Evolutionary conservation across 2,888 invertebrate genomes (phyloP).

Genomic region (Calliscelio sp.): DNA sequence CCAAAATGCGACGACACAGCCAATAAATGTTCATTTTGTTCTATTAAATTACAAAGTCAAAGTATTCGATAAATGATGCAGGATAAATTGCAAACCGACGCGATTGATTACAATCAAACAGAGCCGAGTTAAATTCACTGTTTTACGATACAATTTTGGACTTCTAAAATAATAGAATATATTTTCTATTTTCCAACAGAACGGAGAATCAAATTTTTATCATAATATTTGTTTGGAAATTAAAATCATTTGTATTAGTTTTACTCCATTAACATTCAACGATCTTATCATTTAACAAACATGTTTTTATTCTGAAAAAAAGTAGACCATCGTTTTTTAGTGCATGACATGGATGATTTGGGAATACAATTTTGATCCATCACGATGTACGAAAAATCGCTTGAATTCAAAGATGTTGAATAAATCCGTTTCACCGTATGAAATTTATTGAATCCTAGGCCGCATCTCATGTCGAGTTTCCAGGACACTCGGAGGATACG

Average conservation of each 20-base stretch:
- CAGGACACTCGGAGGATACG: conserved; percentile 44
- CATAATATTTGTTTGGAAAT: too few relatives aligned
- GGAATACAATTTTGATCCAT: too few relatives aligned
- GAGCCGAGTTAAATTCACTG: conserved; percentile 7
- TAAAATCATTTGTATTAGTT: too few relatives aligned
- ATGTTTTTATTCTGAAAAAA: too few relatives aligned
- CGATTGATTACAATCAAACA: conserved; percentile 24
- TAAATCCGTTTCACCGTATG: conserved; percentile 54
- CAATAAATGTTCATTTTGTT: conserved; percentile 40
- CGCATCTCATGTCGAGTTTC: conserved; percentile 47
- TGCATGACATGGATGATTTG: too few relatives aligned
- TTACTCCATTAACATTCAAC: too few relatives aligned
- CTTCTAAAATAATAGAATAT: too few relatives aligned
- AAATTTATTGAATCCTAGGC: conserved; percentile 58
- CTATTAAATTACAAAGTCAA: conserved; percentile 32
- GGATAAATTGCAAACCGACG: conserved; percentile 19
- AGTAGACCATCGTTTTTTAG: too few relatives aligned
- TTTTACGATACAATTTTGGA: not conserved
- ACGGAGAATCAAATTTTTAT: too few relatives aligned
- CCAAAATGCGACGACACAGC: conserved; percentile 16
- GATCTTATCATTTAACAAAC: too few relatives aligned
- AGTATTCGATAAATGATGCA: conserved; percentile 28
- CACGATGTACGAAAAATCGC: conserved; percentile 17
- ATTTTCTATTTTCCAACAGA: too few relatives aligned
- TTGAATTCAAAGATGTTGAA: conserved; percentile 34